Conservation (phyloP, 2,113 vertebrate species). For the Erythrocercus mccallii region DNA sequence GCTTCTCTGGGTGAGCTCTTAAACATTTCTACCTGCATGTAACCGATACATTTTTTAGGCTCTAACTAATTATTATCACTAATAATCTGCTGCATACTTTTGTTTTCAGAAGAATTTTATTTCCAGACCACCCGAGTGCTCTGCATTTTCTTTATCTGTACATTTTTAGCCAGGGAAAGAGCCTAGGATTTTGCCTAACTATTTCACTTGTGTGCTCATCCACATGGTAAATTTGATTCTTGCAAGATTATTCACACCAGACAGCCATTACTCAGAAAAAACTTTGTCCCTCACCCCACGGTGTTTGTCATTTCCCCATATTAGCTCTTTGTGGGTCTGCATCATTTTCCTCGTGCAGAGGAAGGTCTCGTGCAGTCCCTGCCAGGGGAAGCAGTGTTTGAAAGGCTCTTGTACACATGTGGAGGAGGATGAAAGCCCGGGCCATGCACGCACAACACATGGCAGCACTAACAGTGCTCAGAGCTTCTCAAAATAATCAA, state of each 20-base stretch:
- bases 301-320: not conserved
- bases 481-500: conserved; percentile 57
- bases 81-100: not conserved
- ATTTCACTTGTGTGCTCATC: not conserved
- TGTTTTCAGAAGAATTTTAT: not conserved
- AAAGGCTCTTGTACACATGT: not conserved
- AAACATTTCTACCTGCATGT: not conserved
- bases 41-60: not conserved
- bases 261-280: not conserved
- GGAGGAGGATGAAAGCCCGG: not conserved
- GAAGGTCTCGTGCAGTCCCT: not conserved
- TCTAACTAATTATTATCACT: not conserved
- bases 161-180: not conserved
- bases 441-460: not conserved
- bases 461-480: not conserved
- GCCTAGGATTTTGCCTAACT: not conserved
- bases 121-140: not conserved
- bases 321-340: not conserved
- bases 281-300: not conserved
- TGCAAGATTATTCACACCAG: not conserved
- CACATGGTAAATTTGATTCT: not conserved
- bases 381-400: not conserved
- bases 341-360: not conserved
- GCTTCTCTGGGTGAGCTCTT: not conserved
- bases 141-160: not conserved